Evolutionary conservation across 1,140 invertebrate genomes (phyloP), one percentile per base, ranked within the genome.

Genomic region (Limonius californicus): DNA sequence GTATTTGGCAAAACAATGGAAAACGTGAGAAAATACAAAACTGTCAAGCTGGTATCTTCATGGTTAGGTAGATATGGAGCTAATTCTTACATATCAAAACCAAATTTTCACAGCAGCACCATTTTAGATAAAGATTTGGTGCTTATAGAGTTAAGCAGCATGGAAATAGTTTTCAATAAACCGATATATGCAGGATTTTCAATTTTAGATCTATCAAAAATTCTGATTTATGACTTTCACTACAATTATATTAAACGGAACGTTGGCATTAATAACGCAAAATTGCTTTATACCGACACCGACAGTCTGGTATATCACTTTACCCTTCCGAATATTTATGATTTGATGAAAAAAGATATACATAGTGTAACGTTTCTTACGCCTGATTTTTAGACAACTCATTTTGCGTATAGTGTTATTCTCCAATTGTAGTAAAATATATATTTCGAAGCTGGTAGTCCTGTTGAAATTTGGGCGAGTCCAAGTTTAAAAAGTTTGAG

Each of bases 1-100:
- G 65, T 76, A 11, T 77, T 78, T 70, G 77, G 80, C 2, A 78
- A 79, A 68, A 78, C 72, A 4, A 74, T 78, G 66, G 61, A 67
- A 65, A 62, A 68, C 42, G 58, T 66, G 4, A 19, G 53, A 9
- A 65, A 65, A 63, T 53, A 65, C 64, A 59, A 21, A 47, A 57
- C 62, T 18, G 35, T 69, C 47, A 70, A 67, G 65, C 45, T 69
- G 16, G 60, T 67, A 11, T 61, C 35, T 7, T 30, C 45, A 20
- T 70, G 65, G 62, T 20, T 57, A 16, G 60, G 62, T 47, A 54
- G 39, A 61, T 63, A 59, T 50, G 67, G 59, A 50, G 63, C 63
- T 21, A 57, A 59, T 27, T 57, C 21, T 39, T 62, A 58, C 21
- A 68, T 71, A 45, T 58, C 62, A 6, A 63, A 60, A 57, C 65